Evolutionary conservation across 2,797 vertebrate genomes (phyloP).

Genomic region (Rhinichthys osculus): DNA sequence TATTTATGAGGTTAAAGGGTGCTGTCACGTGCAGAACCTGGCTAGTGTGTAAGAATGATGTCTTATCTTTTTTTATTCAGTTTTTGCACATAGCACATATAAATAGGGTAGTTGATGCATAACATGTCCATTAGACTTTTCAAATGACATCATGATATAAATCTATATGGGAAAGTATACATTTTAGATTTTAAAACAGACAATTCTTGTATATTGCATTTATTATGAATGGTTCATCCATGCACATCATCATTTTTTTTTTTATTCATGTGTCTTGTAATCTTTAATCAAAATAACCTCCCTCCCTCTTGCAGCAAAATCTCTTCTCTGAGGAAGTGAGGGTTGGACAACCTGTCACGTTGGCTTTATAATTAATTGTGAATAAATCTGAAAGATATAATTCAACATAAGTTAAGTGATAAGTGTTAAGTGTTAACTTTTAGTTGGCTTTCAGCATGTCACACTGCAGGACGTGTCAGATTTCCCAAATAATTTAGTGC

Average conservation of each 20-base stretch:
- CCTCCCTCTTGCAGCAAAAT: neutral
- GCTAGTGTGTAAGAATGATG: neutral
- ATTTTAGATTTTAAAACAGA: neutral
- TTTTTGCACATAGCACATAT: neutral
- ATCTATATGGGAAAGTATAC: neutral
- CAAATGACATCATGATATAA: neutral
- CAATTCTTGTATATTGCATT: neutral
- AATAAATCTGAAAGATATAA: no score
- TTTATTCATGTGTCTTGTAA: neutral
- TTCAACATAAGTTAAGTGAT: no score
- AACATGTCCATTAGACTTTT: neutral
- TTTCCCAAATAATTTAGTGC: no score
- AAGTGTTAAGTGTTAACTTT: no score
- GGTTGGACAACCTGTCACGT: neutral
- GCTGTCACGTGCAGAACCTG: neutral
- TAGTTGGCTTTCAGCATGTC: no score
- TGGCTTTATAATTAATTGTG: no score
- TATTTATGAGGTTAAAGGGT: conserved; percentile 8
- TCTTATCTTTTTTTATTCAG: neutral
- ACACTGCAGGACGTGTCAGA: no score
- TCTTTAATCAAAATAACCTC: neutral
- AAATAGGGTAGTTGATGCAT: neutral
- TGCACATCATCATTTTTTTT: neutral
- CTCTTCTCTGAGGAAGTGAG: neutral
- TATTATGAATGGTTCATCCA: neutral